Percentiles rank a stretch among this genome's conserved stretches.
phyloP scores from a whole-genome alignment of 2,113 vertebrate genomes.

The Gymnogyps californianus region DNA sequence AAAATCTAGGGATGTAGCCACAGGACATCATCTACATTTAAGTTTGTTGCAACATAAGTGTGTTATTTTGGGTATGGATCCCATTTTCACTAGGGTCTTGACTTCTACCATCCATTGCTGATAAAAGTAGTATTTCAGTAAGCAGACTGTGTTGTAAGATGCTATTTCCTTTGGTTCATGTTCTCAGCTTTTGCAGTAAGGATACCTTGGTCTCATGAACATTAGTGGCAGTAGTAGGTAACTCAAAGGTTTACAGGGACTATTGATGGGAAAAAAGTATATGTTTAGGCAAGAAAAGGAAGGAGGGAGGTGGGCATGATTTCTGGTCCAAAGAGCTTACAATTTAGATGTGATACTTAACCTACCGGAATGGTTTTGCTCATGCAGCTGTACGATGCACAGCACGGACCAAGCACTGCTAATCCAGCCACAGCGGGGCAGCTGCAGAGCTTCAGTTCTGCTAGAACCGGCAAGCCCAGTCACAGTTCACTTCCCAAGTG shows the following conservation, averaged over 20 bases:
- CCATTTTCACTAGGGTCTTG: not conserved
- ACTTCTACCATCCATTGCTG: not conserved
- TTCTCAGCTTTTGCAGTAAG: not conserved
- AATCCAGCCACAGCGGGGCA: not conserved
- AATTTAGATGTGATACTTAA: not conserved
- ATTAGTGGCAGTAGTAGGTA: not conserved
- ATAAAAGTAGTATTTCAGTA: not conserved
- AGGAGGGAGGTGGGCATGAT: not conserved
- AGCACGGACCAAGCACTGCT: not conserved
- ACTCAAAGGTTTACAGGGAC: not conserved
- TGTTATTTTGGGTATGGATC: not conserved
- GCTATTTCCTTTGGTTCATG: not conserved
- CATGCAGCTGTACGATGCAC: accelerated
- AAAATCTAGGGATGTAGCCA: not conserved
- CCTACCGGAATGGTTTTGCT: accelerated
- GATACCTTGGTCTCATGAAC: not conserved
- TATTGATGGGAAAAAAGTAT: accelerated
- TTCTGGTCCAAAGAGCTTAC: not conserved
- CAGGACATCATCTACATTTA: not conserved
- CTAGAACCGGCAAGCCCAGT: not conserved
- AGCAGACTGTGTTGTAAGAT: not conserved
- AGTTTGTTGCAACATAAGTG: not conserved
- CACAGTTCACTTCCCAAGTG: not conserved
- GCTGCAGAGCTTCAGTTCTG: not conserved
- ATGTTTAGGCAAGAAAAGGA: not conserved